Base-by-base conservation (phyloP, 2,888 invertebrate species). In the Margaritifera margaritifera region DNA sequence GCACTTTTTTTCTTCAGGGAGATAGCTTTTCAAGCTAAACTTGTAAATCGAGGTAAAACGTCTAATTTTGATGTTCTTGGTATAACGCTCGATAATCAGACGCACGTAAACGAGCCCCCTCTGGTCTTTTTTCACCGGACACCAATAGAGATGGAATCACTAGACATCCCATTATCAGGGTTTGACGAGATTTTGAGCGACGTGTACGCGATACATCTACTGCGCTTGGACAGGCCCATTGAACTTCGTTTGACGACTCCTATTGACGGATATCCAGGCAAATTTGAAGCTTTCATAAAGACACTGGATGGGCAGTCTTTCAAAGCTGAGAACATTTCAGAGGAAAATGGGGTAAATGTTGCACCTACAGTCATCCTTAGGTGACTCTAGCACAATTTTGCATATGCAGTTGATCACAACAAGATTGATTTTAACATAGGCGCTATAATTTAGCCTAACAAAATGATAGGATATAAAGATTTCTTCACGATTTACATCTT, bases 131-230 rank as follows among this genome's bases (percentile, higher is more conserved):
- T 77, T 27, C 71, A 71, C 50, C 68, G 77, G 4, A 72, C 69
- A 15, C 77, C 77, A 11, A 63, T 72, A 5, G 77, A 72, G 24
- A 67, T 65, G 6, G 64, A 64, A 53, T 52, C 64, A 22, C 51
- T 74, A 42, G 72, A 70, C 6, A 72, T 77, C 31, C 64, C 66
- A 5, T 4, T 72, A 15, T 62, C 53, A 2, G 74, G 74, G 4
- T 53, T 77, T 20, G 77, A 77, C 42, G 77, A 77, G 63, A 72
- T 77, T 64, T 62, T 22, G 57, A 77, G 77, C 68, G 77, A 77
- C 50, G 61, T 70, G 24, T 77, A 77, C 55, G 77, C 74, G 55
- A 15, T 77, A 18, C 61, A 71, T 11, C 69, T 77, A 2, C 61
- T 72, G 4, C 55, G 64, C 56, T 54, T 77, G 18, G 51, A 62